These are phyloP conservation scores for Melanerpes aurifrons DNA, from an alignment of 2,113 vertebrate species.

Conservation along the genomic window DNA sequence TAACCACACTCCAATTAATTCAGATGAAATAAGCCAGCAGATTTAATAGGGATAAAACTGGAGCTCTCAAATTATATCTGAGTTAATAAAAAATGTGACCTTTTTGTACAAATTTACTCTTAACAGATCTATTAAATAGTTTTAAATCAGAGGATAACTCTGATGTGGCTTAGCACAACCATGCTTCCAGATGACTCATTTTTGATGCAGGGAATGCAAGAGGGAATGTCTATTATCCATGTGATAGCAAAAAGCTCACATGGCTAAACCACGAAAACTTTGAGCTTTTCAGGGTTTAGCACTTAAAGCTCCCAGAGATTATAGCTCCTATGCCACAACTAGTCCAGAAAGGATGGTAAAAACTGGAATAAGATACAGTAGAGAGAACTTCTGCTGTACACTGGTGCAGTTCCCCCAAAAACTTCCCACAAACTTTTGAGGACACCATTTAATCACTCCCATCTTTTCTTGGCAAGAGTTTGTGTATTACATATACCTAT, in stretches of 20 bases:
- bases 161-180: constrained; percentile 37
- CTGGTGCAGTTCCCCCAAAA: background rate
- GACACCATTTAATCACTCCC: background rate
- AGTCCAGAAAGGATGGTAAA: background rate
- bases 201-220: background rate
- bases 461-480: background rate
- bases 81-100: background rate
- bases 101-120: background rate
- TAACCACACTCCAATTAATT: constrained; percentile 1
- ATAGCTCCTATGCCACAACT: background rate
- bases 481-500: background rate
- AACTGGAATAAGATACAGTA: background rate
- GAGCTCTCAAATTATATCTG: background rate
- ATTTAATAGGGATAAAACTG: background rate
- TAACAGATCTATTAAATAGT: background rate
- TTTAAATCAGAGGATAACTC: constrained; percentile 4
- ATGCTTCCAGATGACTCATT: background rate
- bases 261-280: background rate
- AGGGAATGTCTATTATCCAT: constrained; percentile 17
- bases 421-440: background rate
- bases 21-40: constrained; percentile 10
- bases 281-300: constrained; percentile 5
- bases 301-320: background rate
- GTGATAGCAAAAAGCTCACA: constrained; percentile 37
- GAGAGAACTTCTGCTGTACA: background rate